phyloP scores from a whole-genome alignment of 2,113 vertebrate genomes.

The Oxyruncus cristatus region DNA sequence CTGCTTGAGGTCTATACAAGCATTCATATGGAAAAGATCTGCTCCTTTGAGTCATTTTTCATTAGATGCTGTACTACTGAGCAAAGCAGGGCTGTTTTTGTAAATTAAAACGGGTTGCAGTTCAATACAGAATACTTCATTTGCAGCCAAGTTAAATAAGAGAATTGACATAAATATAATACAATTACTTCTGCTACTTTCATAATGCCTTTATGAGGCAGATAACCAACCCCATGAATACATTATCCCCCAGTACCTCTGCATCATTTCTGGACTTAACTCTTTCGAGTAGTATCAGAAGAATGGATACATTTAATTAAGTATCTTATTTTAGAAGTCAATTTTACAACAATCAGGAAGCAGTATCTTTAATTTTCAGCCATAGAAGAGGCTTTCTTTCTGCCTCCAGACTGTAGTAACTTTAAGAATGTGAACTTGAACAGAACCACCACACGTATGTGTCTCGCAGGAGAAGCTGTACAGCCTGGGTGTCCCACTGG shows the following conservation, averaged over 20 bases:
- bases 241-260: slow-evolving; percentile 25
- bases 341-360: slow-evolving; percentile 25
- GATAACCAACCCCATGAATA: slow-evolving; percentile 58
- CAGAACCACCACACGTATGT: background rate
- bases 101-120: slow-evolving; percentile 66
- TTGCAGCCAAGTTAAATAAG: slow-evolving; percentile 66
- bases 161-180: slow-evolving; percentile 68
- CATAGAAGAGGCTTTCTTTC: background rate
- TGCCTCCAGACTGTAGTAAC: background rate
- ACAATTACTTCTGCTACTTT: slow-evolving; percentile 59
- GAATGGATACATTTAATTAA: slow-evolving; percentile 61
- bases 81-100: slow-evolving; percentile 42
- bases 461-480: background rate
- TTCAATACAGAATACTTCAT: slow-evolving; percentile 64
- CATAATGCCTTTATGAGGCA: slow-evolving; percentile 48
- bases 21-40: slow-evolving; percentile 57
- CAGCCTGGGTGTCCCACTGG: background rate
- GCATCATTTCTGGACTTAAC: slow-evolving; percentile 45
- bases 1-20: background rate
- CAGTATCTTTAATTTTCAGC: slow-evolving; percentile 37
- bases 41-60: slow-evolving; percentile 61
- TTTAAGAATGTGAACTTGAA: background rate
- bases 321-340: slow-evolving; percentile 56
- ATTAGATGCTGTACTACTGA: slow-evolving; percentile 46
- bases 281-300: slow-evolving; percentile 49